Evolutionary conservation across 2,113 vertebrate species (phyloP).

Genomic region (Atractosteus spatula): DNA sequence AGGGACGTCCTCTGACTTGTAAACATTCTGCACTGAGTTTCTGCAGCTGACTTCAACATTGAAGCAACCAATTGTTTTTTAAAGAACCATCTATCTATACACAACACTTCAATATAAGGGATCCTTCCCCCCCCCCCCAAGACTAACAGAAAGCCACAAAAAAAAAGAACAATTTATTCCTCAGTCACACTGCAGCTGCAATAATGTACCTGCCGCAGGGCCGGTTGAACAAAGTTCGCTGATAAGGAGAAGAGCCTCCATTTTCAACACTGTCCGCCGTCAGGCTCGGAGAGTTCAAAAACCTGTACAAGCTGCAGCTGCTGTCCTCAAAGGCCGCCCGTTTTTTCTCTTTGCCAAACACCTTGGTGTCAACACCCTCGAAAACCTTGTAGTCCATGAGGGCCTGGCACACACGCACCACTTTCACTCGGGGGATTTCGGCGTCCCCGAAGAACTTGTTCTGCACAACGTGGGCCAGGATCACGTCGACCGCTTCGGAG

Average conservation of each 20-base stretch:
- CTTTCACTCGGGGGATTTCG: constrained; percentile 87
- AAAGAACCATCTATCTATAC: too few relatives aligned
- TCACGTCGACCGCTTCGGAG: constrained; percentile 87
- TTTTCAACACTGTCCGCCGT: constrained; percentile 55
- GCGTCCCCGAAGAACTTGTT: constrained; percentile 86
- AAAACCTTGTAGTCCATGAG: constrained; percentile 95
- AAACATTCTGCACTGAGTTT: too few relatives aligned
- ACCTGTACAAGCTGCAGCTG: constrained; percentile 88
- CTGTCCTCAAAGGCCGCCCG: constrained; percentile 83
- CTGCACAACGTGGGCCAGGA: constrained; percentile 85
- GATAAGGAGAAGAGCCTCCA: constrained; percentile 57
- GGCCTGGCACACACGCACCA: constrained; percentile 87
- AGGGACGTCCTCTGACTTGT: too few relatives aligned
- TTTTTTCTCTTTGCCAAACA: constrained; percentile 90
- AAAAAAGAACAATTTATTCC: too few relatives aligned
- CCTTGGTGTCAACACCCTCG: constrained; percentile 80
- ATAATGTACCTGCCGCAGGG: constrained; percentile 49
- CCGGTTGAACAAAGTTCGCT: constrained; percentile 37
- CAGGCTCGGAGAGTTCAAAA: constrained; percentile 61
- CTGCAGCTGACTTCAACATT: too few relatives aligned
- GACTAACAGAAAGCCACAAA: too few relatives aligned
- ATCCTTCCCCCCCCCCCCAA: too few relatives aligned
- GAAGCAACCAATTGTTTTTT: too few relatives aligned
- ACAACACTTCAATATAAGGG: too few relatives aligned
- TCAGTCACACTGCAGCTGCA: neutral